phyloP scores from a whole-genome alignment of 2,888 invertebrate genomes.

The Craniophora ligustri region DNA sequence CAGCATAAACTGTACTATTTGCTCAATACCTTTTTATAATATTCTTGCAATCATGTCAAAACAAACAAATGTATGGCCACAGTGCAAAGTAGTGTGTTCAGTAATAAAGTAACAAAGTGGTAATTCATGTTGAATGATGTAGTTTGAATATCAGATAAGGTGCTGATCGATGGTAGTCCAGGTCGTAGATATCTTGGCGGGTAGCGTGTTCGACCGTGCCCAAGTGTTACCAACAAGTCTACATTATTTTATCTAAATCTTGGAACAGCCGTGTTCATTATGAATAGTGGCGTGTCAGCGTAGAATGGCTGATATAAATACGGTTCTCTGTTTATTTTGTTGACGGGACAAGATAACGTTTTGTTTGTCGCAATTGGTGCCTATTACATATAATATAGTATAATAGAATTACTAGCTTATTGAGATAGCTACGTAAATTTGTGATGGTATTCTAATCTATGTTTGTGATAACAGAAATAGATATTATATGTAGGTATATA shows the following conservation, averaged over 20 bases:
- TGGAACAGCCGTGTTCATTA: conserved; percentile 35
- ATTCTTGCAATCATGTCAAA: no score
- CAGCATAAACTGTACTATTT: neutral
- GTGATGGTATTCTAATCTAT: no score
- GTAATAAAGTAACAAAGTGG: conserved; percentile 45
- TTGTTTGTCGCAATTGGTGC: conserved; percentile 20
- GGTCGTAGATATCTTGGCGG: conserved; percentile 35
- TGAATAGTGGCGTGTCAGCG: conserved; percentile 42
- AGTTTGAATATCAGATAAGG: conserved; percentile 53
- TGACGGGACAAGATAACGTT: conserved; percentile 42
- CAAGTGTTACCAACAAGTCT: conserved; percentile 23
- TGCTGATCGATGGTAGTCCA: conserved; percentile 48
- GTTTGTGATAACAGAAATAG: no score
- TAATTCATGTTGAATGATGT: conserved; percentile 56
- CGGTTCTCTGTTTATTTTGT: conserved; percentile 18
- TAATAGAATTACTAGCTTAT: no score
- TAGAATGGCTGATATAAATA: conserved; percentile 22
- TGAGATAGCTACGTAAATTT: no score
- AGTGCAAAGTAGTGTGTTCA: conserved; percentile 16
- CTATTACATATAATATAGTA: no score
- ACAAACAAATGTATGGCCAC: neutral
- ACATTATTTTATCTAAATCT: conserved; percentile 23
- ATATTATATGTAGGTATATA: no score
- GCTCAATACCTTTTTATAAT: neutral
- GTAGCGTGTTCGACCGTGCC: conserved; percentile 34